A percentile compares a stretch with the other conserved stretches of the same genome.
These are phyloP conservation scores for Lepidurus packardi DNA, from an alignment of 1,140 invertebrate genomes.

Conservation along the genomic window DNA sequence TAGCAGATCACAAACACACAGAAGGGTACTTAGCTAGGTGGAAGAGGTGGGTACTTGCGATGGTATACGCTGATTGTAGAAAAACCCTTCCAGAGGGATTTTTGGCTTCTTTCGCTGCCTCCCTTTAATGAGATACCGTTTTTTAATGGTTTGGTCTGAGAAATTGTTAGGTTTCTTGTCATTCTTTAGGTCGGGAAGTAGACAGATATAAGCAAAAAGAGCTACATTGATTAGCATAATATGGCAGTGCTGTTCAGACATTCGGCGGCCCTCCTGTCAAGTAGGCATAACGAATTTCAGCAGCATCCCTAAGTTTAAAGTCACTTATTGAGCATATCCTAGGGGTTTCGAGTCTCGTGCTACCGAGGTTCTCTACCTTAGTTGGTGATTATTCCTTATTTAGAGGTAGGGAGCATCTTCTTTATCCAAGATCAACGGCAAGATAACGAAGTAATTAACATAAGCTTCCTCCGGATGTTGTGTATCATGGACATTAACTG, in stretches of 20 bases:
- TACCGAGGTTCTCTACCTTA: neutral
- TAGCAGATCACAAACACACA: too few relatives aligned
- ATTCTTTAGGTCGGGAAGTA: neutral
- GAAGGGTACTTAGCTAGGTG: neutral
- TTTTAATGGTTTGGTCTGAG: neutral
- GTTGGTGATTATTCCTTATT: neutral
- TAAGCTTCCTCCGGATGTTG: conserved; percentile 21
- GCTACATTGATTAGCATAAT: neutral
- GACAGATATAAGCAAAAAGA: neutral
- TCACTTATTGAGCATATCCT: neutral
- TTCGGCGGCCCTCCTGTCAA: neutral
- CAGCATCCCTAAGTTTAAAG: neutral
- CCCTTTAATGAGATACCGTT: neutral
- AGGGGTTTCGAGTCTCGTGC: neutral
- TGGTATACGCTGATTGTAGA: neutral
- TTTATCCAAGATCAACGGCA: neutral
- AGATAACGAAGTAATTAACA: conserved; percentile 22
- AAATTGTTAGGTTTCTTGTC: neutral
- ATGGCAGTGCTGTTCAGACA: neutral
- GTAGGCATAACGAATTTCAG: neutral
- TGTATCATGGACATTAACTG: neutral
- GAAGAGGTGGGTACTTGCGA: neutral
- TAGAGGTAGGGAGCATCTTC: neutral
- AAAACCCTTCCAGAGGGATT: neutral
- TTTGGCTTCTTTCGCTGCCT: neutral